Conservation (phyloP, 2,797 vertebrate species). For the Malurus splendens region DNA sequence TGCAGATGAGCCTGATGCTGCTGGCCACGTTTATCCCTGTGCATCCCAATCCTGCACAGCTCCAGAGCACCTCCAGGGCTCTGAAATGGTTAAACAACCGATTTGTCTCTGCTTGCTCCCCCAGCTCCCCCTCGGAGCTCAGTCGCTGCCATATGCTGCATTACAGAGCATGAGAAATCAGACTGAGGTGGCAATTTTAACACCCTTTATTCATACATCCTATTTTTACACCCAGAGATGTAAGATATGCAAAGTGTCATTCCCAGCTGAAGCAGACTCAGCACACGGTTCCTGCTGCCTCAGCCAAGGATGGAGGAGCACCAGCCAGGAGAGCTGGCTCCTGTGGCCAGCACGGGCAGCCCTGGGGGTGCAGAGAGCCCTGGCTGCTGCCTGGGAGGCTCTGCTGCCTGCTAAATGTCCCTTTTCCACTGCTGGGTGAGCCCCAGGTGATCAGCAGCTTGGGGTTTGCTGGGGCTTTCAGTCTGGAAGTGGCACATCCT, state of each 20-base stretch:
- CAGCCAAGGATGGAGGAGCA: slow-evolving; percentile 2
- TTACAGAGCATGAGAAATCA: slow-evolving; percentile 53
- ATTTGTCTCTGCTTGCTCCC: slow-evolving; percentile 1
- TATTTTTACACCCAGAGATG: slow-evolving; percentile 61
- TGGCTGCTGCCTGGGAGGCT: background rate
- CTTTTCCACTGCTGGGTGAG: background rate
- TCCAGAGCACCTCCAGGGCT: background rate
- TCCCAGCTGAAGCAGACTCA: slow-evolving; percentile 53
- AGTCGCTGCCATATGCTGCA: slow-evolving; percentile 52
- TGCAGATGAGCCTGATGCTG: background rate
- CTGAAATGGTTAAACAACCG: slow-evolving; percentile 33
- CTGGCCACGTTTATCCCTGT: rapidly evolving
- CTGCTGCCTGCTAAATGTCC: no score
- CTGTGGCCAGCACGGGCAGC: background rate
- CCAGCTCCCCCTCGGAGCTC: background rate
- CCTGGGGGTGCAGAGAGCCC: background rate
- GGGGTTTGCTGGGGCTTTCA: background rate
- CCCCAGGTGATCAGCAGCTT: background rate
- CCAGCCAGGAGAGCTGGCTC: background rate
- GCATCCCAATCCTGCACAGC: background rate
- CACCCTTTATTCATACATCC: slow-evolving; percentile 49
- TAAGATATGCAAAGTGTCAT: slow-evolving; percentile 43
- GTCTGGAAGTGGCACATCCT: background rate
- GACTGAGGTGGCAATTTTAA: slow-evolving; percentile 56
- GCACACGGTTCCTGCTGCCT: slow-evolving; percentile 17